phyloP scores from a whole-genome alignment of 1,140 invertebrate species.

The Dendrolimus kikuchii region DNA sequence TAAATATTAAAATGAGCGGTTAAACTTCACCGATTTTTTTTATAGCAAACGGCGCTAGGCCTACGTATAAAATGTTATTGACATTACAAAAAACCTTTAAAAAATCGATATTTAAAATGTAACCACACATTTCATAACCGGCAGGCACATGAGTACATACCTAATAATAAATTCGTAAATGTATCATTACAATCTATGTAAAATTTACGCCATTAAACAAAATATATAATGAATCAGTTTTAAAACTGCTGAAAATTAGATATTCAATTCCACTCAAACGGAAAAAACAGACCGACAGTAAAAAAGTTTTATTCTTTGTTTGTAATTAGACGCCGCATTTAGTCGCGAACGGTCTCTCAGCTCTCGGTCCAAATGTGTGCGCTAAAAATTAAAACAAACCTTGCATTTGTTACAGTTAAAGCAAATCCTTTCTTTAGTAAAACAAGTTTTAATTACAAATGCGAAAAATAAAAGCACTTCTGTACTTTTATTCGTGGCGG shows the following conservation, averaged over 20 bases:
- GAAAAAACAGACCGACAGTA: conserved; percentile 48
- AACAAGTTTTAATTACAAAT: no score
- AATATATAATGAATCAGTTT: no score
- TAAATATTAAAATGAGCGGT: conserved; percentile 7
- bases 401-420: background rate
- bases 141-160: no score
- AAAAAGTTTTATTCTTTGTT: conserved; percentile 58
- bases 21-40: no score
- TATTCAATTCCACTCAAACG: conserved; percentile 58
- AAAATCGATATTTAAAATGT: background rate
- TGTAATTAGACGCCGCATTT: conserved; percentile 52
- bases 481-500: no score
- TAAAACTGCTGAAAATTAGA: conserved; percentile 33
- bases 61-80: no score
- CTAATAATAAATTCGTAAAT: no score
- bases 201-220: no score
- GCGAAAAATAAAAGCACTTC: no score
- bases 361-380: conserved; percentile 14
- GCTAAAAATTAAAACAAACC: conserved; percentile 15
- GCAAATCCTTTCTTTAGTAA: background rate
- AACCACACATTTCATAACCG: background rate
- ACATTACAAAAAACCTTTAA: background rate
- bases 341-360: conserved; percentile 12
- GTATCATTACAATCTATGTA: no score
- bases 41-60: no score